Conservation (phyloP, 2,797 vertebrate species). For the Anguilla pacifica region DNA sequence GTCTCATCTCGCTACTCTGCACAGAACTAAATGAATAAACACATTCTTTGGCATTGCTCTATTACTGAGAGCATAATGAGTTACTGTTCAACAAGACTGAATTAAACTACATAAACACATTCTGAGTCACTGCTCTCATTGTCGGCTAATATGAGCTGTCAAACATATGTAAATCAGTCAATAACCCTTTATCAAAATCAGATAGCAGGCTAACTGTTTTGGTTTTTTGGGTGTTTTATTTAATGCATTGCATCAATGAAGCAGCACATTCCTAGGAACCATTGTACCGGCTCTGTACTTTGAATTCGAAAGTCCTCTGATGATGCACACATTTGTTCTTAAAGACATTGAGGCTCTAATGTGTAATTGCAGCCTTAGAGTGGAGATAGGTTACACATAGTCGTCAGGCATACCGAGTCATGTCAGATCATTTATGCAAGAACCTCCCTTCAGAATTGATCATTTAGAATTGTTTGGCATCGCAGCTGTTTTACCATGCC, state of each 20-base stretch:
- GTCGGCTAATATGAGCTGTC: not conserved
- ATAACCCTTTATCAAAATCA: not conserved
- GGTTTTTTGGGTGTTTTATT: not conserved
- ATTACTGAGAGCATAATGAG: not conserved
- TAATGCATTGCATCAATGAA: not conserved
- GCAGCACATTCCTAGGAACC: not conserved
- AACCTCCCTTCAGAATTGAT: not conserved
- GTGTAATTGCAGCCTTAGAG: not conserved
- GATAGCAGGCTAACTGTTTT: not conserved
- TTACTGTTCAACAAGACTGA: not conserved
- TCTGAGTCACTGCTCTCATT: not conserved
- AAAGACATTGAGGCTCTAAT: not conserved
- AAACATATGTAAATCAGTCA: not conserved
- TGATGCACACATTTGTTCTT: not conserved
- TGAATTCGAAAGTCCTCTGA: not conserved
- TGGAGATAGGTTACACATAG: not conserved
- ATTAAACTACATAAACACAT: not conserved
- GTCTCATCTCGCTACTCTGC: not conserved
- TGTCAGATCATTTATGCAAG: not conserved
- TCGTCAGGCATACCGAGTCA: not conserved
- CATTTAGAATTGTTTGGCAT: not conserved
- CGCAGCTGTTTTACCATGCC: not conserved
- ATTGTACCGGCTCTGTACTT: not conserved
- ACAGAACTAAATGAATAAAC: not conserved
- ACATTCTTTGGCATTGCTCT: not conserved